Conservation (phyloP, 2,113 vertebrate species). For the Clinocottus analis region DNA sequence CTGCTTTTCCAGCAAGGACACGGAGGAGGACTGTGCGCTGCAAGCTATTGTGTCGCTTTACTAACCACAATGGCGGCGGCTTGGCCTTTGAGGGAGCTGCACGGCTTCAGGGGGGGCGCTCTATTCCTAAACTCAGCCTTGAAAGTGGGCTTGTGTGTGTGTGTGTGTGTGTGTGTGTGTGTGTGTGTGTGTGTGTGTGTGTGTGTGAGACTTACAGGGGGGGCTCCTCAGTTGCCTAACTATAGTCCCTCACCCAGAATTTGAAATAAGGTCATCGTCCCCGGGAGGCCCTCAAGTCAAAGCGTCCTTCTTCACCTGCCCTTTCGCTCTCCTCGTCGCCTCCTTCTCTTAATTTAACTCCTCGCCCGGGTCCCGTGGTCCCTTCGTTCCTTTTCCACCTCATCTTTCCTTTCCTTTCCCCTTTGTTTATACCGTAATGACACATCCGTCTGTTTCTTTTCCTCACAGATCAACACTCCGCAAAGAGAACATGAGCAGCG, state of each 20-base stretch:
- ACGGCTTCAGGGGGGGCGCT: conserved; percentile 68
- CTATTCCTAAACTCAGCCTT: conserved; percentile 63
- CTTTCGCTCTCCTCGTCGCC: conserved; percentile 78
- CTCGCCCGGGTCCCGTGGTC: conserved; percentile 56
- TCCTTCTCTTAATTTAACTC: conserved; percentile 72
- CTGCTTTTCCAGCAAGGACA: conserved; percentile 5
- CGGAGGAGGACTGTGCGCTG: conserved; percentile 44
- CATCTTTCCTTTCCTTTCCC: conserved; percentile 26
- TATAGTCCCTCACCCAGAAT: conserved; percentile 83
- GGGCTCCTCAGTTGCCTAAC: conserved; percentile 75
- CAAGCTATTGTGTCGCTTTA: conserved; percentile 55
- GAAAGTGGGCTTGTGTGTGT: conserved; percentile 47
- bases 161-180: conserved; percentile 33
- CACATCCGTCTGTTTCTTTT: neutral
- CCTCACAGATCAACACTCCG: conserved; percentile 6
- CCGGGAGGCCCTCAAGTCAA: conserved; percentile 86
- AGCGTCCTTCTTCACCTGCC: conserved; percentile 82
- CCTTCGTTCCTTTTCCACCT: conserved; percentile 28
- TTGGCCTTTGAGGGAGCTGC: conserved; percentile 78
- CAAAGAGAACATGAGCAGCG: conserved; percentile 9
- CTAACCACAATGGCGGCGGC: conserved; percentile 52
- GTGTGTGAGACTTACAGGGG: conserved; percentile 63
- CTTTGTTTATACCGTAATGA: conserved; percentile 30
- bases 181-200: conserved; percentile 39
- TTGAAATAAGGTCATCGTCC: conserved; percentile 89